Conservation (phyloP, 2,888 invertebrate genomes). For the Ophion ellenae region DNA sequence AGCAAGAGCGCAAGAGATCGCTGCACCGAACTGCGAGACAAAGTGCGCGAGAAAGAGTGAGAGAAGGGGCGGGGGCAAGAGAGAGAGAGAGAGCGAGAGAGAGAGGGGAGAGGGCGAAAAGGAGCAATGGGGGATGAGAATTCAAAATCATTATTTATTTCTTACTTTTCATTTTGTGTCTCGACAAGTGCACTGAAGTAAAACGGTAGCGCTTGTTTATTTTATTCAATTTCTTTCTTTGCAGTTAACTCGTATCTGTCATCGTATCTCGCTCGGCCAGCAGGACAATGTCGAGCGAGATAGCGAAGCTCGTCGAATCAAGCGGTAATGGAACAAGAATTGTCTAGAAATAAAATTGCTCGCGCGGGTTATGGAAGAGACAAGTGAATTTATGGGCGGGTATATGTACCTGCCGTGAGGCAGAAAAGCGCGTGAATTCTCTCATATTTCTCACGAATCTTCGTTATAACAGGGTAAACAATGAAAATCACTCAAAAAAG, state of each 20-base stretch:
- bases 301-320: slow-evolving; percentile 24
- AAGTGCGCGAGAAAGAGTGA: slow-evolving; percentile 21
- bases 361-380: neutral
- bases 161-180: slow-evolving; percentile 59
- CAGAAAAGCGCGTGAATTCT: neutral
- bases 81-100: slow-evolving; percentile 10
- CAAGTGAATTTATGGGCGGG: neutral
- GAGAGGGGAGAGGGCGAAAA: slow-evolving; percentile 11
- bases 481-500: neutral
- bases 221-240: slow-evolving; percentile 34
- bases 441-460: neutral
- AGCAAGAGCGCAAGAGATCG: slow-evolving; percentile 59
- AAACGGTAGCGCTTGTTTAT: slow-evolving; percentile 19
- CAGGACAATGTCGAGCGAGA: slow-evolving; percentile 20
- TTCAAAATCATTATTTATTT: slow-evolving; percentile 67
- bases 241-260: slow-evolving; percentile 33
- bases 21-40: slow-evolving; percentile 51
- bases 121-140: slow-evolving; percentile 51
- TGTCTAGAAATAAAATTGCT: slow-evolving; percentile 28
- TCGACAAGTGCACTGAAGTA: slow-evolving; percentile 49
- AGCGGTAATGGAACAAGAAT: slow-evolving; percentile 29
- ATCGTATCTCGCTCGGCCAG: slow-evolving; percentile 28
- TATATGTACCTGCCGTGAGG: neutral
- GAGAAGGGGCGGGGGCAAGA: neutral
- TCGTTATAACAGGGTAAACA: neutral